These are phyloP conservation scores for Tipula unca DNA, from an alignment of 2,888 invertebrate species.

Conservation along the genomic window DNA sequence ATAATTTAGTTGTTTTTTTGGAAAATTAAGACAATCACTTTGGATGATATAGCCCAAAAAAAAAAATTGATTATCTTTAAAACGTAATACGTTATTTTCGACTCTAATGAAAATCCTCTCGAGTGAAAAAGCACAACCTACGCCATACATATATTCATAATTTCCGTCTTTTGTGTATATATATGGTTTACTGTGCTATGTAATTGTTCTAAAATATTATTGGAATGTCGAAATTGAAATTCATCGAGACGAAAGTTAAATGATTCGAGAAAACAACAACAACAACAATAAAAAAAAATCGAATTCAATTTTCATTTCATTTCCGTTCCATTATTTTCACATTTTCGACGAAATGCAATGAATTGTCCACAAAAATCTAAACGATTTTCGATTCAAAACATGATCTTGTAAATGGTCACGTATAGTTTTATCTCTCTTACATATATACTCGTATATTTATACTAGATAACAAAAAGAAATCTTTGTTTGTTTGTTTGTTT, in stretches of 20 bases:
- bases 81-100: background rate
- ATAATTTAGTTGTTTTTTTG: no score
- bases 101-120: background rate
- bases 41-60: background rate
- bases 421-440: background rate
- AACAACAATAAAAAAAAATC: background rate
- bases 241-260: background rate
- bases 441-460: background rate
- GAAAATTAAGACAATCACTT: background rate
- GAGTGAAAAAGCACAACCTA: background rate
- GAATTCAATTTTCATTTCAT: background rate
- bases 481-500: background rate
- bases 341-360: background rate
- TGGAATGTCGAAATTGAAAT: background rate
- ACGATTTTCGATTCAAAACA: background rate
- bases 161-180: background rate
- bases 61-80: background rate
- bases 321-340: background rate
- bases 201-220: background rate
- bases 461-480: background rate
- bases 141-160: background rate
- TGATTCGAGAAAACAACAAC: background rate
- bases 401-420: background rate
- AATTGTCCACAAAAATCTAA: background rate
- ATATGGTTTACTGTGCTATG: background rate